A percentile compares a stretch with the other conserved stretches of the same genome.
These are phyloP conservation scores for Galbula dea DNA, from an alignment of 2,113 vertebrate genomes.

Conservation along the genomic window DNA sequence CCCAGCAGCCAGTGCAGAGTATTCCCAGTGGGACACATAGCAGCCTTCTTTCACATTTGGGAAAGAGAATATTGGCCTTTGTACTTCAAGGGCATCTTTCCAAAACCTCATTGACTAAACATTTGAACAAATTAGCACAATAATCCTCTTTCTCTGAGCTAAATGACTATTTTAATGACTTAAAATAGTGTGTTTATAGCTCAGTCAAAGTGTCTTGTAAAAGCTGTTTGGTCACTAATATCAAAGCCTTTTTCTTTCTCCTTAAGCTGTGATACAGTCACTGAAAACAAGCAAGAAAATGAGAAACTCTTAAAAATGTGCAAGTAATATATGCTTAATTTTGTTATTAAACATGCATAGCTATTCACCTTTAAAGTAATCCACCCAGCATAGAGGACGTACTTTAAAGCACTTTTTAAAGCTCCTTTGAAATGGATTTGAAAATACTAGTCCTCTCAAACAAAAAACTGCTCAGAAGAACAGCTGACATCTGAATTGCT, in stretches of 20 bases:
- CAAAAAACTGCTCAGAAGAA: background rate
- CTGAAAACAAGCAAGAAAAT: background rate
- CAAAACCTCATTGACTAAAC: slow-evolving; percentile 32
- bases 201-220: background rate
- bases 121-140: slow-evolving; percentile 32
- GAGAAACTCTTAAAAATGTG: background rate
- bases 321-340: background rate
- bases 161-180: background rate
- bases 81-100: slow-evolving; percentile 23
- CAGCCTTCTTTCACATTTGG: background rate
- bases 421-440: background rate
- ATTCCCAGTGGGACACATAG: background rate
- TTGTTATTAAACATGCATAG: background rate
- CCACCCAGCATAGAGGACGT: background rate
- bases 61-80: background rate
- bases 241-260: background rate
- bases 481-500: background rate
- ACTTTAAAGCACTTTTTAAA: background rate
- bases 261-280: background rate
- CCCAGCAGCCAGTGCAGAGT: background rate
- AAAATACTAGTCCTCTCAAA: background rate
- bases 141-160: background rate
- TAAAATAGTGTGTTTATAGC: background rate
- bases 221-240: background rate
- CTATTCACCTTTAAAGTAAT: background rate